Conservation (phyloP, 2,888 invertebrate species). For the Parasteatoda lunata region DNA sequence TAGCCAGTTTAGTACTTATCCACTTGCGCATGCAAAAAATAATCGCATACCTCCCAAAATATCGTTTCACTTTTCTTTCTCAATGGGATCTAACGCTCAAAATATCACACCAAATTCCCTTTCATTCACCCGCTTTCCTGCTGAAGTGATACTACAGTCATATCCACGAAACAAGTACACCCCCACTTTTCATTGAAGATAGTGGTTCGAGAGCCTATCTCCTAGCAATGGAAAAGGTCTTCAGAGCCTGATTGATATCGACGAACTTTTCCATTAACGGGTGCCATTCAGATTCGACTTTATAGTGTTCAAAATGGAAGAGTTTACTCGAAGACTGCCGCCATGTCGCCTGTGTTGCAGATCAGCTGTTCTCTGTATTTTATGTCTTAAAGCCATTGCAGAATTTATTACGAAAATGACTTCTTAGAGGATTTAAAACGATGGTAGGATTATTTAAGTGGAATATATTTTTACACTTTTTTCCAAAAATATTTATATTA, state of each 20-base stretch:
- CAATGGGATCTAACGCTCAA: constrained; percentile 30
- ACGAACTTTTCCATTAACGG: constrained; percentile 13
- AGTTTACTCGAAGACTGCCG: constrained; percentile 20
- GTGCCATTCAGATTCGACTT: constrained; percentile 30
- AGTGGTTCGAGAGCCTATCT: constrained; percentile 35
- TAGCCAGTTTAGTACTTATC: constrained; percentile 3
- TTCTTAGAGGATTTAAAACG: too few species aligned
- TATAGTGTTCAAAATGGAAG: constrained; percentile 23
- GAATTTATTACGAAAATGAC: too few species aligned
- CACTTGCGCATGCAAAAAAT: not conserved
- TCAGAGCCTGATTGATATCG: constrained; percentile 31
- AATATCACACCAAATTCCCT: constrained; percentile 42
- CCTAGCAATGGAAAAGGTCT: constrained; percentile 1
- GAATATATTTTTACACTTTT: too few species aligned
- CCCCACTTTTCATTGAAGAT: constrained; percentile 38
- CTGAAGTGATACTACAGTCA: constrained; percentile 33
- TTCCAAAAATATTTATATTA: too few species aligned
- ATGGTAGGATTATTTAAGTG: too few species aligned
- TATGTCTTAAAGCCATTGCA: too few species aligned
- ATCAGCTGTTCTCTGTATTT: too few species aligned
- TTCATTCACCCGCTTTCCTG: constrained; percentile 5
- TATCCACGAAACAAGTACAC: constrained; percentile 21
- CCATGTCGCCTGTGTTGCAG: constrained; percentile 20
- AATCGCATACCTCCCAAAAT: constrained; percentile 32
- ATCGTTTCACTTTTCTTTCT: constrained; percentile 39